Conservation (phyloP, 2,797 vertebrate species). For the Ctenosaura bakeri region DNA sequence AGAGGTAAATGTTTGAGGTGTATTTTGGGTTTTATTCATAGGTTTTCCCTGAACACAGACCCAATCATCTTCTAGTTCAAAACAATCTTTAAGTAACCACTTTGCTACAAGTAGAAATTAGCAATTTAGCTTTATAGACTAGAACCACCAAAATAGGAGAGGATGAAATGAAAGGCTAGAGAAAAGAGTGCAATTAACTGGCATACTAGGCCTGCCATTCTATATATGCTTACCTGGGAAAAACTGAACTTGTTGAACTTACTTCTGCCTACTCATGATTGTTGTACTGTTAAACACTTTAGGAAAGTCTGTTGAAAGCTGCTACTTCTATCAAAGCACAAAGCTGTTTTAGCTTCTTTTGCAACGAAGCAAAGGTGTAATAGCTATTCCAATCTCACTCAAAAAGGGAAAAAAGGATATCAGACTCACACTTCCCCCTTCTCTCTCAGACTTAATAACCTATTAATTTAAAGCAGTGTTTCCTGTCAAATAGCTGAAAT, state of each 20-base stretch:
- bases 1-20: neutral
- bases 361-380: neutral
- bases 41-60: constrained; percentile 3
- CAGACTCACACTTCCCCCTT: neutral
- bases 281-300: neutral
- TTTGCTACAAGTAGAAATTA: constrained; percentile 39
- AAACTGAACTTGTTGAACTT: neutral
- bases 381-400: neutral
- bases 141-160: constrained; percentile 12
- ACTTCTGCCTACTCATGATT: neutral
- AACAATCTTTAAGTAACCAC: constrained; percentile 14
- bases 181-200: neutral
- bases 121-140: constrained; percentile 34
- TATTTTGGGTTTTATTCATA: constrained; percentile 20
- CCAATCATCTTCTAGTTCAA: constrained; percentile 15
- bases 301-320: neutral
- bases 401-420: neutral
- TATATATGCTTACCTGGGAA: neutral
- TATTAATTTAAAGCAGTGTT: neutral
- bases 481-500: neutral
- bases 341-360: neutral
- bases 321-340: neutral
- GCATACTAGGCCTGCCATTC: neutral
- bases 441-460: neutral
- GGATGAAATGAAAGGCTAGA: neutral